Percentiles rank a stretch among this genome's conserved stretches.
Conservation (phyloP, 2,888 invertebrate genomes). For the Microctonus aethiopoides region DNA sequence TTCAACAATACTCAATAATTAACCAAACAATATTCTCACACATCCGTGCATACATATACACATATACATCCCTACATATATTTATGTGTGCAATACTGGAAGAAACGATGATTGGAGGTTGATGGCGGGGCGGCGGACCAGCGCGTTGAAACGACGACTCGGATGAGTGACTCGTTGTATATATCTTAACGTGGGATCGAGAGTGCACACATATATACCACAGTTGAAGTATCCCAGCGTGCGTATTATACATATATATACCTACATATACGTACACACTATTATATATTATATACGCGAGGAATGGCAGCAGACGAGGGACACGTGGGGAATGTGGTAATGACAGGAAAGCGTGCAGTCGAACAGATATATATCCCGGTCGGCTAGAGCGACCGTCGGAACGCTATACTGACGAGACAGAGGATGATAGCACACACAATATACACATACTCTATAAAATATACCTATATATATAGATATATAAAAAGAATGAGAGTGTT, state of each 20-base stretch:
- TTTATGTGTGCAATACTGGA: background rate
- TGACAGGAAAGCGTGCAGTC: constrained; percentile 57
- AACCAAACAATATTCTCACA: background rate
- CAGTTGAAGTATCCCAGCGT: background rate
- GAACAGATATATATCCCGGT: constrained; percentile 48
- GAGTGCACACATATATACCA: background rate
- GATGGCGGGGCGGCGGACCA: background rate
- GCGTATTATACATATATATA: background rate
- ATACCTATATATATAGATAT: constrained; percentile 10
- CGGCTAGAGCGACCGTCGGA: constrained; percentile 14
- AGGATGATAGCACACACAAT: constrained; percentile 11
- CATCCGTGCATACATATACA: no score
- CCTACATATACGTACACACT: background rate
- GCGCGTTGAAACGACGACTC: constrained; percentile 19
- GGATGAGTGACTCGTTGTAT: constrained; percentile 24
- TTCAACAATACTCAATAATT: background rate
- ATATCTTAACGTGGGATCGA: constrained; percentile 34
- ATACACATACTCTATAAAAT: constrained; percentile 1
- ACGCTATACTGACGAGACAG: constrained; percentile 10
- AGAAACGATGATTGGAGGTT: constrained; percentile 7
- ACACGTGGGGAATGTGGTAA: constrained; percentile 58
- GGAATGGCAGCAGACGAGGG: constrained; percentile 36
- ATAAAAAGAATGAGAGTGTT: background rate
- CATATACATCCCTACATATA: background rate
- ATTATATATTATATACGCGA: constrained; percentile 23